phyloP scores from a whole-genome alignment of 2,113 vertebrate species.

The Odobenus rosmarus region DNA sequence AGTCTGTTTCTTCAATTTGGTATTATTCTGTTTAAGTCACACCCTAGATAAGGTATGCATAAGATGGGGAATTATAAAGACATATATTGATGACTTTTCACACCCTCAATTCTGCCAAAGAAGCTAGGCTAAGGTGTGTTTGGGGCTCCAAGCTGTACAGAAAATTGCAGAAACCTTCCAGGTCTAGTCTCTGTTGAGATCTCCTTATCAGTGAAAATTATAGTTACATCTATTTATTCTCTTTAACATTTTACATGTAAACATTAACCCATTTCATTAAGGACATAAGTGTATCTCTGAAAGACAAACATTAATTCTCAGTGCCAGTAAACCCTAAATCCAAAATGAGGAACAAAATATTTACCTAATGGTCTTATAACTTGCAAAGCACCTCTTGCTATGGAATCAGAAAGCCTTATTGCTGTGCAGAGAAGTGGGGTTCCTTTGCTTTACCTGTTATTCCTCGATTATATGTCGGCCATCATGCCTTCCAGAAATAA shows the following conservation, averaged over 20 bases:
- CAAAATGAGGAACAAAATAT: neutral
- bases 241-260: neutral
- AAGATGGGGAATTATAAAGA: neutral
- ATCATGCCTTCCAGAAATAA: neutral
- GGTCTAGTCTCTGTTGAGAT: neutral
- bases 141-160: neutral
- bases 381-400: neutral
- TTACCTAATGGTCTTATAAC: neutral
- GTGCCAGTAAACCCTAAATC: neutral
- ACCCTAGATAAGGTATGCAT: neutral
- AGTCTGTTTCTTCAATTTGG: neutral
- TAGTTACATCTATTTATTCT: neutral
- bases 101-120: neutral
- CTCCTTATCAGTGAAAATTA: neutral
- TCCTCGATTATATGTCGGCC: neutral
- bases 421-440: neutral
- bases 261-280: neutral
- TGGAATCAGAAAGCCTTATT: neutral
- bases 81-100: neutral
- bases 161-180: neutral
- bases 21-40: neutral
- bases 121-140: neutral
- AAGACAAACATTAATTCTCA: neutral
- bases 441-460: neutral
- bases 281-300: neutral